Evolutionary conservation across 2,888 invertebrate species (phyloP), one percentile per base, ranked within the genome.

Genomic region (Sclerodermus sp.): DNA sequence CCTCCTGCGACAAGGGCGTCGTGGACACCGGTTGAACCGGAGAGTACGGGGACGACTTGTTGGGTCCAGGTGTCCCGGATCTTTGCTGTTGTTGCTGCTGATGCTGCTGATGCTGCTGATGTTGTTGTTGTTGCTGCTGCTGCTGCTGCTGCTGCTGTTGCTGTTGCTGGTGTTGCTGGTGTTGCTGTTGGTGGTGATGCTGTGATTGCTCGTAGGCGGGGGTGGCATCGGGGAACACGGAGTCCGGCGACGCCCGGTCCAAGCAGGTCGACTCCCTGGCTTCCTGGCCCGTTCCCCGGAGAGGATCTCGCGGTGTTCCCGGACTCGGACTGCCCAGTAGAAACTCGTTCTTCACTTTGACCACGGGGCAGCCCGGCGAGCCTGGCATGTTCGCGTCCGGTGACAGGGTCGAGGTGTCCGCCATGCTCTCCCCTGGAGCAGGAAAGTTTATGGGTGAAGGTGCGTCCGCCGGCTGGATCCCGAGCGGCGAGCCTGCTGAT

Each of bases 391-490:
- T 82, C 82, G 93, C 93, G 83, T 93, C 93, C 79, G 92, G 92
- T 78, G 93, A 93, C 79, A 93, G 92, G 79, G 92, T 92, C 80
- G 91, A 92, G 79, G 93, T 92, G 82, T 93, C 93, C 79, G 92
- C 92, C 82, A 92, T 89, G 79, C 92, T 93, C 84, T 93, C 93
- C 83, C 90, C 90, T 89, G 86, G 72, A 70, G 75, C 73, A 74
- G 76, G 73, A 76, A 76, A 71, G 66, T 64, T 64, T 71, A 76
- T 71, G 61, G 76, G 76, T 73, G 76, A 76, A 66, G 76, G 74
- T 64, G 73, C 74, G 66, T 75, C 76, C 71, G 74, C 66, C 64
- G 72, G 67, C 67, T 72, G 75, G 64, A 74, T 70, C 63, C 74
- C 74, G 61, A 73, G 69, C 65, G 76, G 76, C 67, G 76, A 76